Conservation (phyloP, 2,888 invertebrate genomes). For the Megamerina dolium region DNA sequence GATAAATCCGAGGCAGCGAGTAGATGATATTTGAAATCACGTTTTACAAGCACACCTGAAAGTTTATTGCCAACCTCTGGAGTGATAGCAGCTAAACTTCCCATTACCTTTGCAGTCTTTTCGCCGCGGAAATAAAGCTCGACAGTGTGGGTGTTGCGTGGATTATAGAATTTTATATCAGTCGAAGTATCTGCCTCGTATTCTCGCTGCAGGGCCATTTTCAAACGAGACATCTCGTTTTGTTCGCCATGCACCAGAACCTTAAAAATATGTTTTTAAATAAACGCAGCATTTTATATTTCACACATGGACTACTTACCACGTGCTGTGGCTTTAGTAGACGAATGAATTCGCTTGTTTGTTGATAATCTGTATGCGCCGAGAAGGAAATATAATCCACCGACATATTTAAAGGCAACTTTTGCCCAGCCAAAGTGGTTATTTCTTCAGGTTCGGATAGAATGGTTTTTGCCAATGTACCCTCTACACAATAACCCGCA, state of each 20-base stretch:
- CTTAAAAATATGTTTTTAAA: constrained; percentile 20
- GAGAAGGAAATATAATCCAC: constrained; percentile 99
- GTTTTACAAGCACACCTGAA: constrained; percentile 90
- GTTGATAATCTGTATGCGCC: constrained; percentile 72
- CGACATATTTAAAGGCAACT: constrained; percentile 91
- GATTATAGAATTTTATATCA: constrained; percentile 88
- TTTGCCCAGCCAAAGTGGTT: constrained; percentile 90
- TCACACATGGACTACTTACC: too few species aligned
- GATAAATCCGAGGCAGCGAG: constrained; percentile 85
- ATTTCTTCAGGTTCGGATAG: constrained; percentile 98
- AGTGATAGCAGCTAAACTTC: constrained; percentile 75
- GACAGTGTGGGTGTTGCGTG: constrained; percentile 89
- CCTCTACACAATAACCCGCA: constrained; percentile 92
- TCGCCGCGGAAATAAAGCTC: constrained; percentile 93
- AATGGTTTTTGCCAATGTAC: constrained; percentile 86
- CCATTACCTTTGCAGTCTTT: constrained; percentile 98
- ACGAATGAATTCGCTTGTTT: constrained; percentile 92
- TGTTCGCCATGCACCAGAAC: constrained; percentile 89
- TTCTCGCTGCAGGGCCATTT: constrained; percentile 88
- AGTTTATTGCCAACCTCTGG: constrained; percentile 73
- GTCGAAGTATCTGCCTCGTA: constrained; percentile 60
- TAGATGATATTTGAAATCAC: constrained; percentile 97
- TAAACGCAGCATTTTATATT: too few species aligned
- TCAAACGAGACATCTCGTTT: constrained; percentile 96
- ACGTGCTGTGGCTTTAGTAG: constrained; percentile 93